Evolutionary conservation across 2,888 invertebrate species (phyloP), one percentile per base, ranked within the genome.

Genomic region (Philonicus albiceps): DNA sequence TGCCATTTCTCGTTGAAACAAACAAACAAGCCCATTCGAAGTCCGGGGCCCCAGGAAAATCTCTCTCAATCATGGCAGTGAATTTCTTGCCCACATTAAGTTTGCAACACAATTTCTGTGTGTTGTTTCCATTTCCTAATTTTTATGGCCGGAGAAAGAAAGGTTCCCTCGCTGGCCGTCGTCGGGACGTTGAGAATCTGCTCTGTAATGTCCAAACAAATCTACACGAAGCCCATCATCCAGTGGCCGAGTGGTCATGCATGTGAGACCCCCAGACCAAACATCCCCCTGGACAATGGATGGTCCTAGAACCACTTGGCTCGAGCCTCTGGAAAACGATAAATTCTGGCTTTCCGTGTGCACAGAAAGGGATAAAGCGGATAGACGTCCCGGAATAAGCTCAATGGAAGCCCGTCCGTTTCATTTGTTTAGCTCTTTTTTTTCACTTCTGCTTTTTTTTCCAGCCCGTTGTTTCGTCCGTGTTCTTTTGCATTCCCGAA

Each of bases 381-480:
- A 84, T 84, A 37, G 84, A 84, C 84, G 73, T 73, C 84, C 84
- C 64, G 84, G 84, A 84, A 84, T 84, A 84, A 84, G 64, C 84
- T 84, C 84, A 84, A 84, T 84, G 84, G 84, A 84, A 84, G 73
- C 73, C 43, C 40, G 43, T 43, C 43, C 43, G 30, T 73, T 84
- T 64, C 81, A 83, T 83, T 84, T 84, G 73, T 27, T 73, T 84
- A 72, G 55, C 40, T 84, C 64, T 27, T 64, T 84, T n/a, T 83
- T 84, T 84, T 84, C 73, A 55, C 43, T 34, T 73, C 73, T 64
- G 64, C 27, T 64, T 64, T 64, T 64, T 64, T 64, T 64, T 64
- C 27, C 64, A 64, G 64, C 11, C 43, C 37, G 34, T 83, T 84
- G 37, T 73, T 84, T 43, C 43, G 34, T 27, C 64, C 40, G 30